Evolutionary conservation across 2,888 invertebrate genomes (phyloP).

Genomic region (Sesia bembeciformis): DNA sequence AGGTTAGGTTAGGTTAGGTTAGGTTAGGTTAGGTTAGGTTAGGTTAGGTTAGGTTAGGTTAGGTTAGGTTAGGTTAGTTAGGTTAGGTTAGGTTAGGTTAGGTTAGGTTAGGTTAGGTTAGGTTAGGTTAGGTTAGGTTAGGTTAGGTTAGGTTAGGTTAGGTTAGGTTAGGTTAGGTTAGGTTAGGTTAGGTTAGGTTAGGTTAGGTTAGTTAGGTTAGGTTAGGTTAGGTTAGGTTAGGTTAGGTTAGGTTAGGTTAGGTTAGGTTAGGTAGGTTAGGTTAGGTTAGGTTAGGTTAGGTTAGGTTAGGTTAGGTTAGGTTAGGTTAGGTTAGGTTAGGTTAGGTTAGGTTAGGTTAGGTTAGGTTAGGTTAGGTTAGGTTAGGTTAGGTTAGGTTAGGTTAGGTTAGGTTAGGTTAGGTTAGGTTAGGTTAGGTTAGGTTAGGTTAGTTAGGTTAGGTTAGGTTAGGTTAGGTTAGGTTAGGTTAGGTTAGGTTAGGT

Average conservation of each 20-base stretch:
- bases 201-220: not conserved
- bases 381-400: not conserved
- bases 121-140: not conserved
- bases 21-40: not conserved
- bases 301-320: not conserved
- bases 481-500: not conserved
- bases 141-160: not conserved
- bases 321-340: not conserved
- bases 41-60: not conserved
- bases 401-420: not conserved
- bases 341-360: not conserved
- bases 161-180: not conserved
- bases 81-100: not conserved
- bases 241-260: not conserved
- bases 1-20: not conserved
- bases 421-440: not conserved
- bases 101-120: not conserved
- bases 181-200: not conserved
- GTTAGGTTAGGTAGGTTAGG: not conserved
- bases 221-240: not conserved
- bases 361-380: not conserved
- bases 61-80: not conserved
- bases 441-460: not conserved
- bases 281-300: not conserved
- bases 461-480: not conserved